A percentile compares a stretch with the other conserved stretches of the same genome.
phyloP scores from a whole-genome alignment of 1,140 invertebrate genomes.

The Drosophila watanabei region DNA sequence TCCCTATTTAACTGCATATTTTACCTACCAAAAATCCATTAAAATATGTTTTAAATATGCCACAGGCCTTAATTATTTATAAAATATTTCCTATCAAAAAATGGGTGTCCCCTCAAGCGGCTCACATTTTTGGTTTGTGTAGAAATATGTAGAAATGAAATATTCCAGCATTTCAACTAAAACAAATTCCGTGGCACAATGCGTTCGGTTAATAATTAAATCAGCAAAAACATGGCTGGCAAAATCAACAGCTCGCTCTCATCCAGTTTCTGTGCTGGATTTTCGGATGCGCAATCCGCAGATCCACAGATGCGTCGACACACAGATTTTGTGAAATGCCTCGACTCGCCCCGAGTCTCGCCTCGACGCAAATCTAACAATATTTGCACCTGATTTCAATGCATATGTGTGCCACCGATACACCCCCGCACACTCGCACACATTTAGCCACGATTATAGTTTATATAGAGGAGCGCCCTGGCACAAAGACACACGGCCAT shows the following conservation, averaged over 20 bases:
- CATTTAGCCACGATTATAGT: constrained; percentile 39
- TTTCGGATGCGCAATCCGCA: constrained; percentile 25
- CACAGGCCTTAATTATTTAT: not conserved
- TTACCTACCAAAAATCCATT: not conserved
- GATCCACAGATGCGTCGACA: constrained; percentile 31
- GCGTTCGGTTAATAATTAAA: constrained; percentile 72
- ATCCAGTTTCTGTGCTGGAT: constrained; percentile 14
- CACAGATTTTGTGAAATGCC: constrained; percentile 41
- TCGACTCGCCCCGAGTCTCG: constrained; percentile 2
- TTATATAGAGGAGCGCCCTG: constrained; percentile 27
- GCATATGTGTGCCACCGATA: constrained; percentile 13
- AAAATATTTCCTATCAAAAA: not conserved
- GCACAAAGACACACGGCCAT: constrained; percentile 31
- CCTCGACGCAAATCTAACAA: constrained; percentile 70
- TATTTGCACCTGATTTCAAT: constrained; percentile 79
- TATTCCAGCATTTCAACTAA: constrained; percentile 64
- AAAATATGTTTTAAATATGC: not conserved
- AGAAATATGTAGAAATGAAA: constrained; percentile 37
- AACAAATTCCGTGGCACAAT: constrained; percentile 34
- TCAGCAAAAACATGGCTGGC: constrained; percentile 58
- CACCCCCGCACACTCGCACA: constrained; percentile 25
- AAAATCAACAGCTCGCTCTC: constrained; percentile 46
- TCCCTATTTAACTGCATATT: not conserved
- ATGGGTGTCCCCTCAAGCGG: not conserved
- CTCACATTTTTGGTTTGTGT: not conserved